Evolutionary conservation across 92 coral and sea anemone species (phyloP), one percentile per base, ranked within the genome.

Genomic region (Montipora capitata): DNA sequence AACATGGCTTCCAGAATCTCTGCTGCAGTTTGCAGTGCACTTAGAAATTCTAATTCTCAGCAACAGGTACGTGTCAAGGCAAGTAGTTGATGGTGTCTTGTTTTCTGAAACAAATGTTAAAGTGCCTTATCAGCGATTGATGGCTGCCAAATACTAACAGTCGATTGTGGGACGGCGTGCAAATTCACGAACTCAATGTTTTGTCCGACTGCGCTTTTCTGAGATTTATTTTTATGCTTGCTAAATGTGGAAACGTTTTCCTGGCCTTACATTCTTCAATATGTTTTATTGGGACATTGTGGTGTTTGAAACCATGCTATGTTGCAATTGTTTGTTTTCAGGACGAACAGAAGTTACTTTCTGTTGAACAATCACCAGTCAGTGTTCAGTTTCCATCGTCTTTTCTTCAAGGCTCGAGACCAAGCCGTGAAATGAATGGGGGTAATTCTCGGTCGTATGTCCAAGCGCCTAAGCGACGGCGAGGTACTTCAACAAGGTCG

Each of bases 331-430:
- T 48, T 72, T 72, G 17, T 11, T 72, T 72, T 72, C 45, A 72
- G 77, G 77, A 72, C 20, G 77, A 72, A 13, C 38, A 44, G 57
- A 44, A 73, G 45, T 20, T 74, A 20, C 78, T 74, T 74, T 74
- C 78, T 74, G 78, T n/a, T 74, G 62, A 74, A n/a, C 62, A 45
- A 49, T 74, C 78, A 45, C 62, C 78, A n/a, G 78, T 63, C 78
- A 74, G 62, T 41, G 9, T 74, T 17, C 78, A 74, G 5, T 10
- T 49, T 14, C 64, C 62, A 51, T 74, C 78, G 18, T 74, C 78
- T 63, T 74, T 74, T 74, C 10, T 4, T 51, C 41, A 74, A 5
- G 1, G 5, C 78, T 74, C 62, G 13, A 74, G 78, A 63, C 78
- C 2, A 74, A 48, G 40, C 4, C 9, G 78, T 74, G 78, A 74